phyloP scores from a whole-genome alignment of 2,113 vertebrate species.

The Mormyrus iriodes region DNA sequence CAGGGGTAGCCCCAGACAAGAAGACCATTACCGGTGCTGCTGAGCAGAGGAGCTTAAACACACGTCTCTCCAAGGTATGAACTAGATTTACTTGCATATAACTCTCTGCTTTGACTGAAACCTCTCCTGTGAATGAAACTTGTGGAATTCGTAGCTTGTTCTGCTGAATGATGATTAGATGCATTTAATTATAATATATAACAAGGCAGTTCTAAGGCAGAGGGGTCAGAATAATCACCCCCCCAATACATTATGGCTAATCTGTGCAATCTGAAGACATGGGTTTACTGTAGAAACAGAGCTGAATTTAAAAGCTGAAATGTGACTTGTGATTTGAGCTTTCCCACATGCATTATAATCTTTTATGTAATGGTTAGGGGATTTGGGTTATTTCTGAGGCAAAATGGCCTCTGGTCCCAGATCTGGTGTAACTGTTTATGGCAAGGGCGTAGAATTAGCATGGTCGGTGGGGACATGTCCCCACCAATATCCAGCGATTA shows the following conservation, averaged over 20 bases:
- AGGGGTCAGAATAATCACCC: not conserved
- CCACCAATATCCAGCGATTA: too few species aligned
- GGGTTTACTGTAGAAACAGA: not conserved
- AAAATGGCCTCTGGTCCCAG: not conserved
- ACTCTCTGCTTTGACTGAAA: not conserved
- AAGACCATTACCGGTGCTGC: not conserved
- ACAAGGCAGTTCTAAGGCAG: not conserved
- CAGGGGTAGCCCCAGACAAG: not conserved
- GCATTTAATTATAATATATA: not conserved
- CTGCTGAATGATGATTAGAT: not conserved
- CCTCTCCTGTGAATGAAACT: not conserved
- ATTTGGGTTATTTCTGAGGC: not conserved
- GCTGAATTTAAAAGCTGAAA: not conserved
- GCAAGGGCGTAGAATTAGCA: too few species aligned
- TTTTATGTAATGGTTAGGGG: not conserved
- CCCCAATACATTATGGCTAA: not conserved
- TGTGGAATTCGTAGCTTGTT: not conserved
- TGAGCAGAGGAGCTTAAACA: not conserved
- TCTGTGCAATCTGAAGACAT: not conserved
- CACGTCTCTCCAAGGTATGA: not conserved
- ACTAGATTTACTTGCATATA: not conserved
- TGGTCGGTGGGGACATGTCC: too few species aligned
- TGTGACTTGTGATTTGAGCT: not conserved
- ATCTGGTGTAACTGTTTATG: not conserved
- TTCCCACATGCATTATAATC: not conserved